phyloP scores from a whole-genome alignment of 2,888 invertebrate species.

The Oasisia sp. region DNA sequence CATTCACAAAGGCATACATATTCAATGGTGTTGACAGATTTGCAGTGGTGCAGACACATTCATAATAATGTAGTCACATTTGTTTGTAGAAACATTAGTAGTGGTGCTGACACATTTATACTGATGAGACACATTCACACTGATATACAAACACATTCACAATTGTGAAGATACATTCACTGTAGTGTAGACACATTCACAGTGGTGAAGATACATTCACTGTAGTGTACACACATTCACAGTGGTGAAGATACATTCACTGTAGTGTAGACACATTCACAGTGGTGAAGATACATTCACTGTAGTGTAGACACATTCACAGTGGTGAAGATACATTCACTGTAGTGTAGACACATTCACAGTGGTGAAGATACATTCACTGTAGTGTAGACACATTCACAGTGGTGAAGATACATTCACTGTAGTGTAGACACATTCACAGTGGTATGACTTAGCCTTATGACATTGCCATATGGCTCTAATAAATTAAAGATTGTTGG shows the following conservation, averaged over 20 bases:
- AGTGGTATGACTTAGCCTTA: not conserved
- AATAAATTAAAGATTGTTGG: too few species aligned
- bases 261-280: not conserved
- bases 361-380: not conserved
- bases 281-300: not conserved
- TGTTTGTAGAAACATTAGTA: not conserved
- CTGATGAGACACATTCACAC: not conserved
- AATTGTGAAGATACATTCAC: not conserved
- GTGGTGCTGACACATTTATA: not conserved
- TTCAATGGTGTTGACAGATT: too few species aligned
- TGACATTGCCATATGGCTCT: too few species aligned
- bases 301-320: too few species aligned
- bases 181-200: not conserved
- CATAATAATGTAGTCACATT: not conserved
- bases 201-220: not conserved
- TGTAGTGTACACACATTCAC: not conserved
- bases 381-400: too few species aligned
- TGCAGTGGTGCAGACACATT: not conserved
- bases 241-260: not conserved
- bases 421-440: not conserved
- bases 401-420: too few species aligned
- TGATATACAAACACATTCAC: not conserved
- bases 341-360: not conserved
- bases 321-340: not conserved
- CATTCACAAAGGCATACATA: not conserved